These are phyloP conservation scores for Parascotia fuliginaria DNA, from an alignment of 2,888 invertebrate species.

Conservation along the genomic window DNA sequence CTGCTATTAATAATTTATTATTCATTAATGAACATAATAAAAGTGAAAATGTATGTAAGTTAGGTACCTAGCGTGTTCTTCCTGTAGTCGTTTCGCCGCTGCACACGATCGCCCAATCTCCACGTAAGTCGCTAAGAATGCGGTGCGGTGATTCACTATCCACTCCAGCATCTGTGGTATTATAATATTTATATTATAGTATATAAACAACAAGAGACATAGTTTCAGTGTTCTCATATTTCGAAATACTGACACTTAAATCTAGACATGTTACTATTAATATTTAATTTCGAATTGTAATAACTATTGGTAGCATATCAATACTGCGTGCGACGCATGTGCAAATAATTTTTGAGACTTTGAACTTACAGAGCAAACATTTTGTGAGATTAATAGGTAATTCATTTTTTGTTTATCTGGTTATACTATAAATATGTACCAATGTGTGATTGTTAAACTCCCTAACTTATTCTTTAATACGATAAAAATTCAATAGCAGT, in stretches of 20 bases:
- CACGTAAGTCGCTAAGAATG: slow-evolving; percentile 97
- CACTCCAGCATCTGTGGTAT: slow-evolving; percentile 95
- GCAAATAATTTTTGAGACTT: no score
- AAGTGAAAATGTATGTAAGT: not conserved
- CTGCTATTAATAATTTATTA: no score
- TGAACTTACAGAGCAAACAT: no score
- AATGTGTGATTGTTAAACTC: no score
- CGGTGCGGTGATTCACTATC: slow-evolving; percentile 97
- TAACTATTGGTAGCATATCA: no score
- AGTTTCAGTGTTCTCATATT: not conserved
- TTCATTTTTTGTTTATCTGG: no score
- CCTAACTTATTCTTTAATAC: no score
- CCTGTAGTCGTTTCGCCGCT: slow-evolving; percentile 95
- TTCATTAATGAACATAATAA: not conserved
- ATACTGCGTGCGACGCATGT: no score
- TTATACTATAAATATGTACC: no score
- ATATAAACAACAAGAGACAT: not conserved
- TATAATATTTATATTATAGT: slow-evolving; percentile 1
- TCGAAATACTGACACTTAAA: not conserved
- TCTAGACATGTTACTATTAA: not conserved
- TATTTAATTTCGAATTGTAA: no score
- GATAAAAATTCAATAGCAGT: not conserved
- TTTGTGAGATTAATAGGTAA: no score
- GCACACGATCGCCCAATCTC: slow-evolving; percentile 97
- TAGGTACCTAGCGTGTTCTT: slow-evolving; percentile 94